A percentile compares a stretch with the other conserved stretches of the same genome.
Conservation (phyloP, 2,888 invertebrate genomes). For the Drosophila aldrichi region DNA sequence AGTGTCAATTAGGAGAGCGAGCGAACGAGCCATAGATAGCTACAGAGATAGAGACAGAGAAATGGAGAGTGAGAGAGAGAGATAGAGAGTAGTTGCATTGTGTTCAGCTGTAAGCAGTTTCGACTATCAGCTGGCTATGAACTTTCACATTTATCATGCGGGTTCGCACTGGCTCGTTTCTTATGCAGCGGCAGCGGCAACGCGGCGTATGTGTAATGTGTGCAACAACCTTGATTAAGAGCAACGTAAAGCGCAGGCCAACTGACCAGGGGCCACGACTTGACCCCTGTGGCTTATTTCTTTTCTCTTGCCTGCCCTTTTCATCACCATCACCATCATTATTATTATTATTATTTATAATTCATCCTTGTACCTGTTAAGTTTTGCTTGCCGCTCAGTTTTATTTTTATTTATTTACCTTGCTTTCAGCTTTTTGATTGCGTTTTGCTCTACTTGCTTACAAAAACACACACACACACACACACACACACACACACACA, state of each 20-base stretch:
- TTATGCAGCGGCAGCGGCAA: slow-evolving; percentile 25
- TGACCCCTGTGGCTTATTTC: slow-evolving; percentile 18
- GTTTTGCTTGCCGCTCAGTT: slow-evolving; percentile 16
- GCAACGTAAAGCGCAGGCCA: slow-evolving; percentile 1
- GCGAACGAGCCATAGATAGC: background rate
- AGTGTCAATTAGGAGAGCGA: slow-evolving; percentile 53
- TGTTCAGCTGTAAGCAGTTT: background rate
- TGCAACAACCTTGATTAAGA: slow-evolving; percentile 46
- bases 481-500: background rate
- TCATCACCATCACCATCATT: slow-evolving; percentile 31
- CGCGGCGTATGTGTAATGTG: slow-evolving; percentile 40
- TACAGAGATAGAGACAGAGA: background rate
- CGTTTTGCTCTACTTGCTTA: slow-evolving; percentile 37
- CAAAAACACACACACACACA: slow-evolving; percentile 10
- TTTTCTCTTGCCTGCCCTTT: slow-evolving; percentile 17
- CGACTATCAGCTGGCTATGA: slow-evolving; percentile 39
- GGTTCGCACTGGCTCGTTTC: background rate
- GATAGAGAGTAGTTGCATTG: background rate
- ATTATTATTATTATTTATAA: slow-evolving; percentile 38
- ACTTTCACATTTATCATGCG: slow-evolving; percentile 68
- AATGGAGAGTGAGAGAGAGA: background rate
- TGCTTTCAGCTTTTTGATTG: slow-evolving; percentile 27
- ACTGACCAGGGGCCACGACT: slow-evolving; percentile 13
- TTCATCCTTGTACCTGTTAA: slow-evolving; percentile 66
- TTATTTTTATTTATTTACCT: slow-evolving; percentile 32